A percentile compares a stretch with the other conserved stretches of the same genome.
phyloP scores from a whole-genome alignment of 1,140 invertebrate genomes.

The Littorina saxatilis region DNA sequence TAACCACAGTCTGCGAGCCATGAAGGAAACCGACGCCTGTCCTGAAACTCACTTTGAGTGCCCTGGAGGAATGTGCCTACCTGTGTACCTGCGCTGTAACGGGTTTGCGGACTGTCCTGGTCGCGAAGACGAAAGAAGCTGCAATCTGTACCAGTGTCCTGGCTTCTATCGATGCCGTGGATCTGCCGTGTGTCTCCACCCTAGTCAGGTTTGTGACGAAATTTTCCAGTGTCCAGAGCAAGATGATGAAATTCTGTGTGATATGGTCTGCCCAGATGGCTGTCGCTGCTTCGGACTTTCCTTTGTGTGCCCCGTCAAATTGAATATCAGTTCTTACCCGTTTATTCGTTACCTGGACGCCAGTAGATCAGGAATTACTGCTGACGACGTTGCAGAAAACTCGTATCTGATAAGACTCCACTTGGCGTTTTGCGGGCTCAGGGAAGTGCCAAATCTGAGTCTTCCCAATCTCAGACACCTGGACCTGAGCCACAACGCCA shows the following conservation, averaged over 20 bases:
- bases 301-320: neutral
- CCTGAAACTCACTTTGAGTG: slow-evolving; percentile 13
- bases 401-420: neutral
- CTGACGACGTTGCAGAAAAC: neutral
- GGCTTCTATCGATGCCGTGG: slow-evolving; percentile 34
- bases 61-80: neutral
- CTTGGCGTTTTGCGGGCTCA: neutral
- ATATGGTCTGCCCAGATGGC: slow-evolving; percentile 43
- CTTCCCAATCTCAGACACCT: neutral
- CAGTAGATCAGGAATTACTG: neutral
- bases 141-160: slow-evolving; percentile 32
- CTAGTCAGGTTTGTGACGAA: slow-evolving; percentile 21
- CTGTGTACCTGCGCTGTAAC: slow-evolving; percentile 28
- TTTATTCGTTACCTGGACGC: slow-evolving; percentile 4
- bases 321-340: neutral
- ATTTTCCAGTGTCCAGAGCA: slow-evolving; percentile 34
- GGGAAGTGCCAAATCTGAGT: neutral
- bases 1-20: neutral
- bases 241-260: slow-evolving; percentile 41
- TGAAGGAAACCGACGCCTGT: neutral
- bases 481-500: slow-evolving; percentile 36
- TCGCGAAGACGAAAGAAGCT: slow-evolving; percentile 13
- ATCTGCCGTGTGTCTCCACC: slow-evolving; percentile 31
- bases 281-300: slow-evolving; percentile 26
- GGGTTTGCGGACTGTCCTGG: slow-evolving; percentile 20